Conservation (phyloP, 92 coral and sea anemone genomes). For the Umimayanthus chanpuru region DNA sequence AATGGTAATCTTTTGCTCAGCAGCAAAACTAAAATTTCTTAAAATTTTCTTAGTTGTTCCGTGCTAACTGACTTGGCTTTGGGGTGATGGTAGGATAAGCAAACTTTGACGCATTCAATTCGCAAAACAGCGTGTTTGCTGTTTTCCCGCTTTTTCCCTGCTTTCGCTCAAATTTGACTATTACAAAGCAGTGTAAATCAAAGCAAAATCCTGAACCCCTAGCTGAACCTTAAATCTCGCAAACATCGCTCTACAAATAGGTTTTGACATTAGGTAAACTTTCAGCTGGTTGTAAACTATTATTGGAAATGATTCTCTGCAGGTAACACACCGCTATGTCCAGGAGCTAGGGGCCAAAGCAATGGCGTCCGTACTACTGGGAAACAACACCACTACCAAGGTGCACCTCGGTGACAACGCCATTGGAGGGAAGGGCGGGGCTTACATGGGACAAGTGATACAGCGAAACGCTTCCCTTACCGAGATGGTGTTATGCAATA, state of each 20-base stretch:
- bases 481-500: conserved; percentile 81
- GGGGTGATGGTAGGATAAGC: too few relatives aligned
- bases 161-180: too few relatives aligned
- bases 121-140: too few relatives aligned
- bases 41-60: too few relatives aligned
- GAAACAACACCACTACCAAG: conserved; percentile 66
- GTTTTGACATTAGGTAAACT: neutral
- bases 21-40: too few relatives aligned
- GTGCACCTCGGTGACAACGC: conserved; percentile 73
- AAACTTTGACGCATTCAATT: too few relatives aligned
- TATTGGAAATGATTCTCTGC: neutral
- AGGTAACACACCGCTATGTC: conserved; percentile 80
- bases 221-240: neutral
- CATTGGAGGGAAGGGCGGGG: conserved; percentile 70
- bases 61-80: too few relatives aligned
- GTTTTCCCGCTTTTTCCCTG: too few relatives aligned
- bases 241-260: neutral
- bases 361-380: conserved; percentile 66
- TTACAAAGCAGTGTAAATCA: neutral
- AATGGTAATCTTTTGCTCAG: too few relatives aligned
- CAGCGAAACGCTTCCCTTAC: conserved; percentile 66
- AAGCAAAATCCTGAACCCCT: neutral
- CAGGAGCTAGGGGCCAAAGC: conserved; percentile 76
- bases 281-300: neutral
- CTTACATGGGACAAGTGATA: conserved; percentile 74